Base-by-base conservation (phyloP, 2,888 invertebrate genomes). In the Agrypnus murinus region DNA sequence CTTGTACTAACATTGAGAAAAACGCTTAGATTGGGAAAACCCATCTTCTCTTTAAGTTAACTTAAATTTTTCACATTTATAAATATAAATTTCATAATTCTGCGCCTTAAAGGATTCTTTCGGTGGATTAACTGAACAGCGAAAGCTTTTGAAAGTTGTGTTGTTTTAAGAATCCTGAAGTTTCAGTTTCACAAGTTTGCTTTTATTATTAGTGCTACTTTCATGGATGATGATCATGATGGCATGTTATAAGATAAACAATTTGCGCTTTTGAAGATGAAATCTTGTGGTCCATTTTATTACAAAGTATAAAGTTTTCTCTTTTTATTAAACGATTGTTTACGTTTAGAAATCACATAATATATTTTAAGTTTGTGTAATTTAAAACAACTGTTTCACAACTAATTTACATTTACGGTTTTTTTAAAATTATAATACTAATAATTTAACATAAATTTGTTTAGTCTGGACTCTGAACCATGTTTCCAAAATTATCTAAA, bases 121-220 rank as follows among this genome's bases (percentile, higher is more conserved):
- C 14, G 45, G 43, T 43, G 19, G 45, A 25, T 59, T 59, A 59
- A 59, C 59, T 32, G 59, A n/a, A n/a, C 31, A 25, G 25, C 25
- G 40, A 32, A 59, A 59, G 43, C 14, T 59, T 10, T 43, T 14
- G 43, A 25, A 59, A 62, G 34, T 48, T 46, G 46, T 10, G 9
- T 9, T n/a, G 46, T 46, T 46, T 46, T 46, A 46, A 46, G 17
- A 46, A 46, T 15, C 9, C 17, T 7, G 8, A 25, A 10, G 6
- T 45, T 45, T 10, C 43, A 43, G 43, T 15, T n/a, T 31, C 19
- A n/a, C 10, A 53, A 15, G 14, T 53, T 53, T 53, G 2, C 53
- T 53, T 53, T 50, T 50, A 50, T 50, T 50, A 50, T 50, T 50
- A 32, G 10, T 50, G 12, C 50, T 50, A 32, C 53, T 32, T 32